Evolutionary conservation across 2,113 vertebrate genomes (phyloP).

Genomic region (Mormyrus lacerda): DNA sequence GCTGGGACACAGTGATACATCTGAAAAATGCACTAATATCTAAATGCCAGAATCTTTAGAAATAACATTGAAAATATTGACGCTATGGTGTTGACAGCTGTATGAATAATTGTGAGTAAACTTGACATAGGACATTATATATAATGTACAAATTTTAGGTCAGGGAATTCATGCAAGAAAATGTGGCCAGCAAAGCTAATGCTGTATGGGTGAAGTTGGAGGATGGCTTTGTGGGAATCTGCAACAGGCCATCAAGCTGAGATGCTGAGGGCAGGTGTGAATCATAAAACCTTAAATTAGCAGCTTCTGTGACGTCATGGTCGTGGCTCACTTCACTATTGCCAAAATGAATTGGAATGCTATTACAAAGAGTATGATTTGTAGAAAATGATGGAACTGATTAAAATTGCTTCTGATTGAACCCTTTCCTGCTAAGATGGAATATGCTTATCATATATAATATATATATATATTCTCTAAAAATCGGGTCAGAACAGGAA

Average conservation of each 20-base stretch:
- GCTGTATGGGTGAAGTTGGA: background rate
- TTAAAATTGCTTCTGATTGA: background rate
- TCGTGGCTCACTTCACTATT: background rate
- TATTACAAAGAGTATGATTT: background rate
- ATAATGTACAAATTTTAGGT: background rate
- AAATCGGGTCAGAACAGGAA: background rate
- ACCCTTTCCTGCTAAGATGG: background rate
- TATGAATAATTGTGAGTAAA: background rate
- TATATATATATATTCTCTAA: background rate
- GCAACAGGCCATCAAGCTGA: background rate
- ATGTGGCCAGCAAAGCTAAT: background rate
- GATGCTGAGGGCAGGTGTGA: background rate
- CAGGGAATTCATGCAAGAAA: background rate
- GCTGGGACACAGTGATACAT: background rate
- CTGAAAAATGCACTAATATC: background rate
- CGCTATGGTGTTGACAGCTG: background rate
- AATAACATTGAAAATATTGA: slow-evolving; percentile 1
- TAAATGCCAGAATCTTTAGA: background rate
- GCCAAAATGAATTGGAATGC: background rate
- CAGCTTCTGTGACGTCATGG: background rate
- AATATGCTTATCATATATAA: background rate
- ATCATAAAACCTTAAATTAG: background rate
- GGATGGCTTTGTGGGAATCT: background rate
- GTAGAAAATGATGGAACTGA: background rate
- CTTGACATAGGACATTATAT: background rate